Evolutionary conservation across 2,113 vertebrate genomes (phyloP).

Genomic region (Dromiciops gliroides): DNA sequence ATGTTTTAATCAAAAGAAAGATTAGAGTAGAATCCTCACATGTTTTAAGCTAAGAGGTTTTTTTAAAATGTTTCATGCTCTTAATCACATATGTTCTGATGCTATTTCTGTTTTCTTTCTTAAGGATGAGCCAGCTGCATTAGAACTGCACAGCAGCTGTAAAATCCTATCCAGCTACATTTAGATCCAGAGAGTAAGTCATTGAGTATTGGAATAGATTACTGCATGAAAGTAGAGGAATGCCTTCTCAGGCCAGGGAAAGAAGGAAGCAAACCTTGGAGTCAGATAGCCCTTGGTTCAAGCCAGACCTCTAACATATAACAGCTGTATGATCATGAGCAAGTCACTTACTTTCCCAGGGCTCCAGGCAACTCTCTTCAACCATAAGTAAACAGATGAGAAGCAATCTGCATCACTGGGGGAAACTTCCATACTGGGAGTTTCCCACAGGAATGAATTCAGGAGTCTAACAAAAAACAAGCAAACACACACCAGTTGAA

Average conservation of each 20-base stretch:
- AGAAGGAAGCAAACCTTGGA: not conserved
- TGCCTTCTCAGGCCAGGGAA: not conserved
- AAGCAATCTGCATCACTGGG: no score
- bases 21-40: constrained; percentile 52
- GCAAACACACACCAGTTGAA: not conserved
- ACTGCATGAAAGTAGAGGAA: not conserved
- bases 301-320: no score
- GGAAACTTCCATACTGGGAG: not conserved
- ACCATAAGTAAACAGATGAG: not conserved
- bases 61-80: constrained; percentile 44
- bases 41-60: constrained; percentile 57
- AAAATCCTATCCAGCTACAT: not conserved
- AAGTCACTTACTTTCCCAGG: no score
- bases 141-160: constrained; percentile 42
- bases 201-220: not conserved
- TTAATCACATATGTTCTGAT: constrained; percentile 61
- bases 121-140: constrained; percentile 57
- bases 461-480: not conserved
- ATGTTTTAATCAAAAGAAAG: constrained; percentile 60
- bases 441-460: not conserved
- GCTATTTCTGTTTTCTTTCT: constrained; percentile 58
- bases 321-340: no score
- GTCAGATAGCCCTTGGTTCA: not conserved
- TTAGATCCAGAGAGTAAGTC: not conserved
- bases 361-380: not conserved